Conservation (phyloP, 2,797 vertebrate species). For the Anabas testudineus region DNA sequence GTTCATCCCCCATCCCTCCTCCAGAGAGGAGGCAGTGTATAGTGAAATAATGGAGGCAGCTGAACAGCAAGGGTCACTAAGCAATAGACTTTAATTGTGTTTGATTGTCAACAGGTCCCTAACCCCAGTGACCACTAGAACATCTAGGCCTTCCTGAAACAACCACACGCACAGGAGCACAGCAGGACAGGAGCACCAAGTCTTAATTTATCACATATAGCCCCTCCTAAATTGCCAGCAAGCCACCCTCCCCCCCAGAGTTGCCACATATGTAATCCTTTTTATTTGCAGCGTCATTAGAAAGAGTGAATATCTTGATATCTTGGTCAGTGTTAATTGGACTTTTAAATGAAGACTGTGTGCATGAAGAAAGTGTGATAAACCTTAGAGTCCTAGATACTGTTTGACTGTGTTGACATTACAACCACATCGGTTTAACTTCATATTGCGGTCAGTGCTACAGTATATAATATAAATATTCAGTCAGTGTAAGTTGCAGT, state of each 20-base stretch:
- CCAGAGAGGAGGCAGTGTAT: conserved; percentile 11
- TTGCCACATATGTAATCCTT: conserved; percentile 40
- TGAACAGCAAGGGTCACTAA: conserved; percentile 71
- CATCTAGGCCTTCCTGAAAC: background rate
- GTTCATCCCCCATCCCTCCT: conserved; percentile 17
- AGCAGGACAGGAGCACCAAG: conserved; percentile 2
- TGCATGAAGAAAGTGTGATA: conserved; percentile 25
- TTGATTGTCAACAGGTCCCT: conserved; percentile 57
- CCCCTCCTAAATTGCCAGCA: no score
- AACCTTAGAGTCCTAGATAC: conserved; percentile 5
- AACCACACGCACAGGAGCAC: conserved; percentile 16
- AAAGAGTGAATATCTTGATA: conserved; percentile 50
- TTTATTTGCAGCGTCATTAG: conserved; percentile 43
- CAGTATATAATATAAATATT: background rate
- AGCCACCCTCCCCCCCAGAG: conserved; percentile 21
- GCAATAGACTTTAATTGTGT: conserved; percentile 69
- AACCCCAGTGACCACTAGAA: conserved; percentile 38
- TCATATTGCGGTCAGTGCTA: conserved; percentile 2
- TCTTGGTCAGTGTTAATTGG: conserved; percentile 53
- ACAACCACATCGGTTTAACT: conserved; percentile 4
- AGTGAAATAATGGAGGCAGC: conserved; percentile 35
- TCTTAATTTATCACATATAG: conserved; percentile 46
- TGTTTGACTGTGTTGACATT: conserved; percentile 13
- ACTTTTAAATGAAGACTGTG: conserved; percentile 52
- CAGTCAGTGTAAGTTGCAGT: conserved; percentile 6